Evolutionary conservation across 2,888 invertebrate genomes (phyloP).

Genomic region (Lasioglossum figueresi): DNA sequence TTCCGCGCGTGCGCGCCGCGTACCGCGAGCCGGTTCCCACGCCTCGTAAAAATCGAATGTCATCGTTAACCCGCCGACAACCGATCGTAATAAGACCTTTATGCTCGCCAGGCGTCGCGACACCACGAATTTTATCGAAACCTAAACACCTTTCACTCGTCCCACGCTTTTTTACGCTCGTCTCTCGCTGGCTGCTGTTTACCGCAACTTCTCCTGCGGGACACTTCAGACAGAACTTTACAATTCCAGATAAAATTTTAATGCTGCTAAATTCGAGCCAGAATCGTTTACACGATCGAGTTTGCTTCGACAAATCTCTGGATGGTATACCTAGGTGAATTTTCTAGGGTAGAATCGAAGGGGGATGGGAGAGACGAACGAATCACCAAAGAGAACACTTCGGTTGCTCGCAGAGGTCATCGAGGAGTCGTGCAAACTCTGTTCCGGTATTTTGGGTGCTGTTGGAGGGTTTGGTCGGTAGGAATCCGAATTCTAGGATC

Average conservation of each 20-base stretch:
- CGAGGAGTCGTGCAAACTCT: background rate
- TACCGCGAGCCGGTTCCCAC: constrained; percentile 66
- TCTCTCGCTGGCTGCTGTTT: too few species aligned
- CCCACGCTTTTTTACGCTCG: background rate
- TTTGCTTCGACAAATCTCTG: background rate
- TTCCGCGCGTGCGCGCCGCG: constrained; percentile 17
- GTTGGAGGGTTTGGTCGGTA: background rate
- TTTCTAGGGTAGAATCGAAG: background rate
- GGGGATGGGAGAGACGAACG: background rate
- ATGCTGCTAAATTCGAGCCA: too few species aligned
- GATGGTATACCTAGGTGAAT: background rate
- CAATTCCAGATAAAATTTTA: background rate
- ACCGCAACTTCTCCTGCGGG: background rate
- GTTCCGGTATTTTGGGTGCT: constrained; percentile 9
- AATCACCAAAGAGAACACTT: background rate
- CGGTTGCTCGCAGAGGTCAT: background rate
- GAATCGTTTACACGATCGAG: background rate
- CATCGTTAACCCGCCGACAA: constrained; percentile 69
- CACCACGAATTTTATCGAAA: constrained; percentile 10
- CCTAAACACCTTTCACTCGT: background rate
- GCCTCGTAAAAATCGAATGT: constrained; percentile 67
- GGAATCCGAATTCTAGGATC: constrained; percentile 28
- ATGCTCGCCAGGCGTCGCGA: constrained; percentile 21
- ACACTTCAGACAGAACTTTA: background rate
- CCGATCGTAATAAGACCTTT: constrained; percentile 66